Conservation (phyloP, 2,113 vertebrate species). For the Elachura formosa region DNA sequence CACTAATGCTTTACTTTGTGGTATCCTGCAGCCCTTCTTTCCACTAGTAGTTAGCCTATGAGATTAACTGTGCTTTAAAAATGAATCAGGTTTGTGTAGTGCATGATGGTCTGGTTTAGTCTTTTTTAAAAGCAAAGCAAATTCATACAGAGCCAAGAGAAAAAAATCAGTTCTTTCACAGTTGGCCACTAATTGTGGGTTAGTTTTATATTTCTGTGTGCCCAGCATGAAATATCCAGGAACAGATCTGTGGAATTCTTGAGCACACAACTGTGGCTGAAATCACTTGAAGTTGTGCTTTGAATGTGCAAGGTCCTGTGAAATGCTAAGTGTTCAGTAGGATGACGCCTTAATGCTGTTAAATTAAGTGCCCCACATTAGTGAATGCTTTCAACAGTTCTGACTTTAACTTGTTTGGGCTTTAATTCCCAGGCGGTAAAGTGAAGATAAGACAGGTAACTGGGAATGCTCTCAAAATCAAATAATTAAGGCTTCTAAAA, state of each 20-base stretch:
- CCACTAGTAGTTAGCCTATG: background rate
- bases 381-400: background rate
- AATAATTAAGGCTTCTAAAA: background rate
- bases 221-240: background rate
- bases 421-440: background rate
- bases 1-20: background rate
- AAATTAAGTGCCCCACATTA: background rate
- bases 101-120: background rate
- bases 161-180: background rate
- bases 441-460: background rate
- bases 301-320: background rate
- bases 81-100: background rate
- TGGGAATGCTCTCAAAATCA: background rate
- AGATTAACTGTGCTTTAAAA: background rate
- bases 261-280: background rate
- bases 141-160: background rate
- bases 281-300: background rate
- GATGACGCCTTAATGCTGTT: background rate
- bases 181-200: background rate
- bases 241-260: background rate
- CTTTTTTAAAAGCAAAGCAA: background rate
- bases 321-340: conserved; percentile 1
- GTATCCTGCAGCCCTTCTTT: background rate
- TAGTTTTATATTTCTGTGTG: background rate
- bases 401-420: background rate